These are phyloP conservation scores for Amblyraja radiata DNA, from an alignment of 2,797 vertebrate genomes.

Conservation along the genomic window DNA sequence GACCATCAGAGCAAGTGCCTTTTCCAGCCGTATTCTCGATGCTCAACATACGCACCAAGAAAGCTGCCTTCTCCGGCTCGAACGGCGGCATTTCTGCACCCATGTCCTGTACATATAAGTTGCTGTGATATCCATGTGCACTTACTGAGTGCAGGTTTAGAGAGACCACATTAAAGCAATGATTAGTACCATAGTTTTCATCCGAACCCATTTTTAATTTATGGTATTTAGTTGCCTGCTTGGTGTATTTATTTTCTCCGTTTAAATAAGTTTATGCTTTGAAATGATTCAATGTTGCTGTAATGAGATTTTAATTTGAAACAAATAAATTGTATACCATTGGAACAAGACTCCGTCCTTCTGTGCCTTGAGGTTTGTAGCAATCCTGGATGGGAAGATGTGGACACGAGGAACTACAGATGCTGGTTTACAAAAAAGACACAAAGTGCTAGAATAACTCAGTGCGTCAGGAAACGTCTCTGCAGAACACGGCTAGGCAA, in stretches of 20 bases:
- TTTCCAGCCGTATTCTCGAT: background rate
- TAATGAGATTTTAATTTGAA: background rate
- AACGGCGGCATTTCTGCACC: background rate
- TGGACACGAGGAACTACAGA: too few species aligned
- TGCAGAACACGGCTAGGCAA: too few species aligned
- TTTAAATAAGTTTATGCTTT: slow-evolving; percentile 21
- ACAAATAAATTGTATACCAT: background rate
- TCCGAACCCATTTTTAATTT: background rate
- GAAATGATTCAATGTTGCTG: background rate
- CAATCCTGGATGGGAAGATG: too few species aligned
- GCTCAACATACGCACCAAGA: background rate
- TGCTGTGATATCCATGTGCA: background rate
- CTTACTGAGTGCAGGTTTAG: background rate
- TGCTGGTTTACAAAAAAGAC: too few species aligned
- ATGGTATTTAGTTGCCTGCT: background rate
- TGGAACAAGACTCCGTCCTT: background rate
- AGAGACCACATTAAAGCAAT: slow-evolving; percentile 15
- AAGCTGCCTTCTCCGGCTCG: background rate
- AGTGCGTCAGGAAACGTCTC: too few species aligned
- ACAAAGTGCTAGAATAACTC: too few species aligned
- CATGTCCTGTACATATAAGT: background rate
- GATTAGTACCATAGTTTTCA: background rate
- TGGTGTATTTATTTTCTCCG: slow-evolving; percentile 23
- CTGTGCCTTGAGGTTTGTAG: background rate
- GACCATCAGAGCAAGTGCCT: background rate